Percentiles rank a stretch among this genome's conserved stretches.
These are phyloP conservation scores for Stomorhina lunata DNA, from an alignment of 2,888 invertebrate genomes.

Conservation along the genomic window DNA sequence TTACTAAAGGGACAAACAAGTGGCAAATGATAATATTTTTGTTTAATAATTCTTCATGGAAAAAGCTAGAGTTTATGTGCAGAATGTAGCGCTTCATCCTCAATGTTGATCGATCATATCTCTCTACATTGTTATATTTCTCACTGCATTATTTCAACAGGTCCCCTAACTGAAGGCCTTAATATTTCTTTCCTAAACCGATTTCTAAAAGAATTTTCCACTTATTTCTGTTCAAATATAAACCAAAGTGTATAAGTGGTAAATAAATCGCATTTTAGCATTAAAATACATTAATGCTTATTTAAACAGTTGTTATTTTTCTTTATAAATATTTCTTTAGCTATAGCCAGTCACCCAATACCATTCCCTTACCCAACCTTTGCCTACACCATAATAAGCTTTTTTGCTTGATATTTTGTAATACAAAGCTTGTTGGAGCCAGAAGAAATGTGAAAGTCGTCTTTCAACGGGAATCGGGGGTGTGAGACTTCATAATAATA, in stretches of 20 bases:
- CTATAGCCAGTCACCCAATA: too few relatives aligned
- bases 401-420: conserved; percentile 9
- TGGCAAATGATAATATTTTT: too few relatives aligned
- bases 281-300: conserved; percentile 56
- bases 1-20: too few relatives aligned
- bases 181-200: not conserved
- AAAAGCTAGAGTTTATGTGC: too few relatives aligned
- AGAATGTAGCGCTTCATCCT: too few relatives aligned
- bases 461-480: not conserved
- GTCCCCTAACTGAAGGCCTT: not conserved
- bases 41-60: too few relatives aligned
- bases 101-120: too few relatives aligned
- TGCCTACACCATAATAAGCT: conserved; percentile 25
- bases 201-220: not conserved
- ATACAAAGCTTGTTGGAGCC: not conserved
- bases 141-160: too few relatives aligned
- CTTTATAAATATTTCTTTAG: conserved; percentile 4
- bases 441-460: not conserved
- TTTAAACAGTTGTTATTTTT: conserved; percentile 42
- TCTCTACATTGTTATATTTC: too few relatives aligned
- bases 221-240: conserved; percentile 1
- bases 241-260: conserved; percentile 36
- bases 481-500: not conserved
- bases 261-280: conserved; percentile 60
- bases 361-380: too few relatives aligned